Evolutionary conservation across 2,113 vertebrate species (phyloP).

Genomic region (Mastomys natalensis): DNA sequence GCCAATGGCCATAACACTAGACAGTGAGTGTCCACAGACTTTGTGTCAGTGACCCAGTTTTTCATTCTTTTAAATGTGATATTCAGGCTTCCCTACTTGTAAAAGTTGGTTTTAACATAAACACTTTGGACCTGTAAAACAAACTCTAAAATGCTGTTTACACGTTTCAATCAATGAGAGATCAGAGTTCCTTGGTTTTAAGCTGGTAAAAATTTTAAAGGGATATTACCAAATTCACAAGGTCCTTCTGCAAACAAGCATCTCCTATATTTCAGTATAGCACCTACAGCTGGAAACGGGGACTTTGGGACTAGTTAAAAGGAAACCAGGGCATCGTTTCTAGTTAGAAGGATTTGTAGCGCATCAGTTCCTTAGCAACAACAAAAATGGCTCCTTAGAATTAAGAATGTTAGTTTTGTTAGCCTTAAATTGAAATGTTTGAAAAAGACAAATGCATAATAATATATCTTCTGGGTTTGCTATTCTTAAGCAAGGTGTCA

Average conservation of each 20-base stretch:
- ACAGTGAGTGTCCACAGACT: neutral
- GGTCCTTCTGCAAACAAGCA: neutral
- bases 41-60: neutral
- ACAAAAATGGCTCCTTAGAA: neutral
- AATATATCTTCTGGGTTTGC: neutral
- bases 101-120: conserved; percentile 53
- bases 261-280: neutral
- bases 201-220: conserved; percentile 49
- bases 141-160: conserved; percentile 63
- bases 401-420: neutral
- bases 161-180: conserved; percentile 68
- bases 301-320: neutral
- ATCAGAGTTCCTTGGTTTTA: conserved; percentile 61
- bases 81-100: neutral
- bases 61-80: conserved; percentile 28
- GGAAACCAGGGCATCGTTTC: neutral
- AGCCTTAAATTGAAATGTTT: conserved; percentile 10
- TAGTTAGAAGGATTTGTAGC: neutral
- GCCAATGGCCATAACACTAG: neutral
- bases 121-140: conserved; percentile 56
- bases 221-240: conserved; percentile 36
- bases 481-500: conserved; percentile 35
- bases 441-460: neutral
- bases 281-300: neutral
- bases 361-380: neutral